Base-by-base conservation (phyloP, 2,113 vertebrate genomes). In the Oryzias curvinotus region DNA sequence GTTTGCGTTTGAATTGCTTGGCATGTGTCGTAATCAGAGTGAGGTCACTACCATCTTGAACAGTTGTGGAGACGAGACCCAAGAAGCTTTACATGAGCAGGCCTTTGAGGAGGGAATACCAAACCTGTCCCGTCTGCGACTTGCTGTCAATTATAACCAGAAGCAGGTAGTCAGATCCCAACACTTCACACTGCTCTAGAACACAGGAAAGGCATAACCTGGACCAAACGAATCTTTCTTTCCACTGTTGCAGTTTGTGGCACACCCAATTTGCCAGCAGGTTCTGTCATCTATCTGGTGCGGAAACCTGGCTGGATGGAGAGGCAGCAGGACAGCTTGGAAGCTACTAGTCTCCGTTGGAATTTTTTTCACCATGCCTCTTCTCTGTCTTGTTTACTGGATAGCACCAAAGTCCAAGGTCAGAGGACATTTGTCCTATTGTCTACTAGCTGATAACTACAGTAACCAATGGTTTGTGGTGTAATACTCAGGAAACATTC, bases 261-360 rank as follows among this genome's bases (percentile, higher is more conserved):
- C 95, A 0, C 95, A 96, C 47, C 95, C 95, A 15, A 95, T 95
- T 83, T 96, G 95, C 82, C 95, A 97, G 83, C 95, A 97, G 86
- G 95, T 96, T 28, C 89, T 97, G 42, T 96, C 95, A 1, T 97
- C 95, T 15, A 95, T 96, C 87, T 97, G 95, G 95, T 94, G 93
- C 53, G 94, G 95, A 30, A 92, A 87, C 58, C 84, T 97, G 54
- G 83, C 91, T 0, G 93, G 95, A 21, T 96, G 95, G 95, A 86
- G 92, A 63, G 95, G 95, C 69, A 97, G 94, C 82, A 90, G 87
- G 67, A 95, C 88, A 0, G 67, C 84, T 70, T 95, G 93, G 93
- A 95, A 96, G 82, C 79, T 96, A 23, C 88, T 95, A 5, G 77
- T 95, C 10, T 90, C 94, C 23, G 63, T 94, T 10, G 88, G 88